Base-by-base conservation (phyloP, 2,888 invertebrate species). In the Endotricha flammealis region DNA sequence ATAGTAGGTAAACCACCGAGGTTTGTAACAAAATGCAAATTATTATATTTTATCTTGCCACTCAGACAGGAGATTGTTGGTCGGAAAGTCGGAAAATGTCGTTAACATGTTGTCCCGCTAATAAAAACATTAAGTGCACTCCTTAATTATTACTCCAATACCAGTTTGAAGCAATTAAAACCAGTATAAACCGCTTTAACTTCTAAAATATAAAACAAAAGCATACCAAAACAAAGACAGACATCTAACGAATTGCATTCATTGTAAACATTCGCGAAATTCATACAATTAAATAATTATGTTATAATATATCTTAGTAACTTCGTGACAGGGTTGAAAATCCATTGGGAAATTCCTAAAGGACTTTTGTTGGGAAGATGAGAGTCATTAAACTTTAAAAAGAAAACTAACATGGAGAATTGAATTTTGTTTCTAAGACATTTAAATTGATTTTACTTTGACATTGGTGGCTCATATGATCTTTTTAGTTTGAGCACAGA, bases 301-400 rank as follows among this genome's bases (percentile, higher is more conserved):
- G 14, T 12, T 13, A 32, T 16, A 37, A 28, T 29, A 12, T 29
- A 34, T 33, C 22, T 23, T 37, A 30, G 27, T 16, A 0, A n/a
- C 0, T 14, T 8, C 11, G 11, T 1, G 3, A 32, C 11, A 32
- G 11, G 20, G 28, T 29, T 11, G n/a, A 39, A 22, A 28, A 34
- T 34, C 28, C 12, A 28, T 34, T 34, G 34, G 23, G n/a, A n/a
- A 27, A 28, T 12, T 7, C 4, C n/a, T 27, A 28, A 28, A 12
- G 12, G 12, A 27, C 13, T 25, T 22, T 8, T 28, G 10, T 27
- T 38, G 24, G 29, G 28, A 40, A 35, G 38, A 40, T 22, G 29
- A 39, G 29, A 41, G 43, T 36, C 30, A 24, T 41, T 38, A 42
- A 42, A 46, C 41, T 44, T 44, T 32, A 12, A 34, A 39, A 17